These are phyloP conservation scores for Smutsia gigantea DNA, from an alignment of 2,797 vertebrate genomes.

Conservation along the genomic window DNA sequence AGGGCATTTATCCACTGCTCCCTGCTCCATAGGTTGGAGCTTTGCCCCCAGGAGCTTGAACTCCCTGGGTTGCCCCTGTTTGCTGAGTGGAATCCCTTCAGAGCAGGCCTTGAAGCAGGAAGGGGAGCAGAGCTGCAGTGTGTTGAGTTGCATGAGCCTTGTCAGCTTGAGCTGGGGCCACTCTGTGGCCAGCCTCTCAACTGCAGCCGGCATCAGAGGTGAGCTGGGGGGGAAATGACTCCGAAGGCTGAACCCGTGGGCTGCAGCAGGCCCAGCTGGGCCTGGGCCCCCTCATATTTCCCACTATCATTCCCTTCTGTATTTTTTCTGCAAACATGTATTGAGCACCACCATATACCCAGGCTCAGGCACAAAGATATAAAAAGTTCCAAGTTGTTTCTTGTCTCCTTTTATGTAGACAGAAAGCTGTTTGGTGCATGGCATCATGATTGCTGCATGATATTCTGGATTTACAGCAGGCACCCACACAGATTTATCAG, in stretches of 20 bases:
- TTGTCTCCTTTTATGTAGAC: not conserved
- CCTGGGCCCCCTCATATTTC: not conserved
- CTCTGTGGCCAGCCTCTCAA: fast-evolving
- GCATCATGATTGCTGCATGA: too few relatives aligned
- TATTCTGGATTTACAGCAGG: not conserved
- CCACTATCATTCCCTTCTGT: not conserved
- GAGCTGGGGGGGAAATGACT: not conserved
- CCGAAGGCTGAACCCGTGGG: too few relatives aligned
- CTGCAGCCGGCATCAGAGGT: not conserved
- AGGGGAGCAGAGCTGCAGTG: not conserved
- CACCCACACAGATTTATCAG: not conserved
- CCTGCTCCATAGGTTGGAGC: fast-evolving
- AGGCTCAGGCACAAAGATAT: not conserved
- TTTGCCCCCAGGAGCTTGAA: not conserved
- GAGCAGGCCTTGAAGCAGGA: not conserved
- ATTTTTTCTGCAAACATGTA: not conserved
- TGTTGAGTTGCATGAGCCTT: not conserved
- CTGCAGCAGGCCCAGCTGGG: not conserved
- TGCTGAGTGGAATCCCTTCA: not conserved
- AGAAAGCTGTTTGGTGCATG: not conserved
- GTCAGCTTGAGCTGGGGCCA: not conserved
- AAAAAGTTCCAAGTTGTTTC: not conserved
- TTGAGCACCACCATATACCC: not conserved
- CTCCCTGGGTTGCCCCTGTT: not conserved
- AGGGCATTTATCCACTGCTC: not conserved